Base-by-base conservation (phyloP, 2,888 invertebrate genomes). In the Pyrrhosoma nymphula region DNA sequence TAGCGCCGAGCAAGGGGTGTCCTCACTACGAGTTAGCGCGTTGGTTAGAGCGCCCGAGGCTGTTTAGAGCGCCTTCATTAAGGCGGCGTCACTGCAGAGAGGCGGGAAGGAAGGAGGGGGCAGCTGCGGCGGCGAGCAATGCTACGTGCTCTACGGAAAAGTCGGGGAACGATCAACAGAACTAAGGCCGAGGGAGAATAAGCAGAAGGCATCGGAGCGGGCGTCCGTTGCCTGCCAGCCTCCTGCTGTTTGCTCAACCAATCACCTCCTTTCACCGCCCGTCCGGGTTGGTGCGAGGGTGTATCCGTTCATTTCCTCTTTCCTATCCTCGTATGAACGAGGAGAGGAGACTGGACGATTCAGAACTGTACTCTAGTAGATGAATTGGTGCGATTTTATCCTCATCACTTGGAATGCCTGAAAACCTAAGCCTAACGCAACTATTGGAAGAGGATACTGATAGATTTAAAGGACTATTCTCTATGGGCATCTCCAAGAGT, bases 41-140 rank as follows among this genome's bases (percentile, higher is more conserved):
- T 93, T 93, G 93, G 93, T 93, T 93, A 93, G 93, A 69, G 93
- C 93, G 93, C 93, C 93, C 47, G 55, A 47, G 60, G 69, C 63
- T 93, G 93, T 93, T 93, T 93, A 93, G 93, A 63, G 93, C 47
- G 63, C 93, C 3, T 93, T 93, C 93, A 93, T 93, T 93, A 93
- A 75, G 47, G 69, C 93, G 69, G 93, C 93, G 93, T 93, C 93
- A 47, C 23, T 16, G 89, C 55, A 26, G 55, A 89, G 63, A 60
- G 39, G 91, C 18, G 91, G 63, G 26, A n/a, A 63, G 39, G n/a
- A 8, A 23, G 18, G 89, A 26, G 12, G n/a, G 26, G 60, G n/a
- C 26, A 56, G n/a, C n/a, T 82, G 82, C 35, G n/a, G 39, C 23
- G n/a, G 39, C 18, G 35, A 60, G 56, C 60, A 60, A 60, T 16